phyloP scores from a whole-genome alignment of 30 jellyfish, hydroid and myxozoan species.

The Hydractinia symbiolongicarpus region DNA sequence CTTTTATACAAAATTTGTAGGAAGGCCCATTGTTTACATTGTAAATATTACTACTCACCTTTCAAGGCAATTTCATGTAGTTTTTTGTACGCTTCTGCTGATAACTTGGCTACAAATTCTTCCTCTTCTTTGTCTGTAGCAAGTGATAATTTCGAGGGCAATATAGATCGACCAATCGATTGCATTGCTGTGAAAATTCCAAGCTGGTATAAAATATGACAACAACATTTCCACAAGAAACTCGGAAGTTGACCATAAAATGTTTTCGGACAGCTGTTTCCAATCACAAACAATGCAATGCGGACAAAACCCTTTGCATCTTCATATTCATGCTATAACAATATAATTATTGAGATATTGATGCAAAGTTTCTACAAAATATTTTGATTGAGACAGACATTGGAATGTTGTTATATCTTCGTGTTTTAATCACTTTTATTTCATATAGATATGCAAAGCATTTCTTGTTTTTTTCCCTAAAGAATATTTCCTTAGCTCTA shows the following conservation, averaged over 20 bases:
- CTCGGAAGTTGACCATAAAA: conserved; percentile 29
- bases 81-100: conserved; percentile 34
- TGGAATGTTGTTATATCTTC: neutral
- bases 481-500: neutral
- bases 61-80: conserved; percentile 32
- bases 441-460: no score
- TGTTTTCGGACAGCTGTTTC: conserved; percentile 45
- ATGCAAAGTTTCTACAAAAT: neutral
- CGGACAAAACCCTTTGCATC: conserved; percentile 35
- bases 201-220: conserved; percentile 39
- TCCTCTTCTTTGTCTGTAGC: conserved; percentile 25
- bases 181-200: conserved; percentile 34
- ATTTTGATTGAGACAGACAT: neutral
- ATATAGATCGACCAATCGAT: conserved; percentile 25
- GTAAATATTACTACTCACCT: neutral
- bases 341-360: neutral
- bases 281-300: conserved; percentile 38
- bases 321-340: conserved; percentile 37
- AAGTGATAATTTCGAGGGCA: conserved; percentile 14
- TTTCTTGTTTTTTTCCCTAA: no score
- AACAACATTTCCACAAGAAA: conserved; percentile 36
- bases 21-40: no score
- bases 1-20: no score
- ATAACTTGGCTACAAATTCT: conserved; percentile 27
- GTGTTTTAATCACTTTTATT: no score